These are phyloP conservation scores for Agrypnus murinus DNA, from an alignment of 2,888 invertebrate species.

Conservation along the genomic window DNA sequence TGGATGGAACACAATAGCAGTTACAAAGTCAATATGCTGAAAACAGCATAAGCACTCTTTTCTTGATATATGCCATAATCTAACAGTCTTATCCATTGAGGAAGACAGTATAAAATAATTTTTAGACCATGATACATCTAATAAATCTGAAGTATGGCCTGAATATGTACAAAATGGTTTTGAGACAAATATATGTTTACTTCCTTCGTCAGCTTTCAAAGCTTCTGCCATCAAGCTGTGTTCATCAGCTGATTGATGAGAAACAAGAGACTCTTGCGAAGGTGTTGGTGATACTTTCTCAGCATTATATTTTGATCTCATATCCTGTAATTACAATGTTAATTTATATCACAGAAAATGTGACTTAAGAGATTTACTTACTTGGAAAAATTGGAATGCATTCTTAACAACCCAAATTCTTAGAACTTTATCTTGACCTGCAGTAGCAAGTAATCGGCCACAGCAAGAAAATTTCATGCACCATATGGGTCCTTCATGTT, in stretches of 20 bases:
- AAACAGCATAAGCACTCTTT: slow-evolving; percentile 99
- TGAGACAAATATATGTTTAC: slow-evolving; percentile 85
- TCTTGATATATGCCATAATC: slow-evolving; percentile 97
- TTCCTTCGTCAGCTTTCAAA: slow-evolving; percentile 76
- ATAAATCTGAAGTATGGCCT: slow-evolving; percentile 96
- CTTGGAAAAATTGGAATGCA: slow-evolving; percentile 81
- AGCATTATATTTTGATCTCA: slow-evolving; percentile 95
- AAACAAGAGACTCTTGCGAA: slow-evolving; percentile 92
- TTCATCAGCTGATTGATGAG: slow-evolving; percentile 81
- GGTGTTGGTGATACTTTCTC: slow-evolving; percentile 95
- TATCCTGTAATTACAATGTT: slow-evolving; percentile 77
- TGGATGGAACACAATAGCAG: slow-evolving; percentile 99
- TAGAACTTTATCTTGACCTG: slow-evolving; percentile 95
- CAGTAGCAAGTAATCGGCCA: slow-evolving; percentile 95
- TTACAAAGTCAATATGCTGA: slow-evolving; percentile 99
- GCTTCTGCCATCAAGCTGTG: slow-evolving; percentile 76
- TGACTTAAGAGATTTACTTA: slow-evolving; percentile 10
- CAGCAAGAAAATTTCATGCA: slow-evolving; percentile 99
- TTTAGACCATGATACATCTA: slow-evolving; percentile 99
- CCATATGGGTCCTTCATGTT: slow-evolving; percentile 96
- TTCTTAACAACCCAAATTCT: slow-evolving; percentile 96
- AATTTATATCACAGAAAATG: not conserved
- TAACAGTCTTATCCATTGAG: slow-evolving; percentile 98
- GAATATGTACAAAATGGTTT: slow-evolving; percentile 94
- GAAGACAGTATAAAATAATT: slow-evolving; percentile 98